phyloP scores from a whole-genome alignment of 2,888 invertebrate species.

The Pollenia amentaria region DNA sequence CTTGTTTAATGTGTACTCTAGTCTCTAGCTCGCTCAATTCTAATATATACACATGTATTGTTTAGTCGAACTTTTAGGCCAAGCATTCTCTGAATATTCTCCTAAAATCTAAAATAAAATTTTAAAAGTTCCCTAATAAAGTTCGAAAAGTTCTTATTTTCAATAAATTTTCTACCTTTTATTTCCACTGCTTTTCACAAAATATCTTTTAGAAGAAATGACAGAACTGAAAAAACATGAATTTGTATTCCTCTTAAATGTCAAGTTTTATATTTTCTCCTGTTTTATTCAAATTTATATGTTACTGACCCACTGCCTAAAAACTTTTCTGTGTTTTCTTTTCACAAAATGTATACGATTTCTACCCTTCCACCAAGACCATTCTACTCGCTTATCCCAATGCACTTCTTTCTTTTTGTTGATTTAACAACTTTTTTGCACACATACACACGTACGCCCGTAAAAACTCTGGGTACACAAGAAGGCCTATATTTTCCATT shows the following conservation, averaged over 20 bases:
- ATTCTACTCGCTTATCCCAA: background rate
- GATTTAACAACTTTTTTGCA: conserved; percentile 15
- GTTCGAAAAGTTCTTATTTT: background rate
- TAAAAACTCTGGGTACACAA: background rate
- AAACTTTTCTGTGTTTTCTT: conserved; percentile 51
- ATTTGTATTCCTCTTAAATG: conserved; percentile 44
- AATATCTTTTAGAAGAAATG: background rate
- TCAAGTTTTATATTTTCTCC: conserved; percentile 41
- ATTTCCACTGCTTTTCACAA: background rate
- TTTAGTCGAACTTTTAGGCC: no score
- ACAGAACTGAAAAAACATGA: conserved; percentile 14
- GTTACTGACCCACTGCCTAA: conserved; percentile 73
- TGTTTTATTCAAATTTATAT: conserved; percentile 67
- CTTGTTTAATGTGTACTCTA: no score
- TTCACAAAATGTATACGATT: conserved; percentile 34
- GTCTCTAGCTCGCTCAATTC: no score
- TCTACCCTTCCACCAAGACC: conserved; percentile 3
- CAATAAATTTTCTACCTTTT: conserved; percentile 13
- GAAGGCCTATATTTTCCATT: conserved; percentile 48
- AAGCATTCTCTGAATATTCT: no score
- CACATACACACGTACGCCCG: background rate
- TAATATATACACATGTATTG: no score
- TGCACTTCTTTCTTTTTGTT: conserved; percentile 41
- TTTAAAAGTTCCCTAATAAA: background rate
- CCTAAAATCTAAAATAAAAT: no score